phyloP scores from a whole-genome alignment of 2,113 vertebrate species.

The Sturnira hondurensis region DNA sequence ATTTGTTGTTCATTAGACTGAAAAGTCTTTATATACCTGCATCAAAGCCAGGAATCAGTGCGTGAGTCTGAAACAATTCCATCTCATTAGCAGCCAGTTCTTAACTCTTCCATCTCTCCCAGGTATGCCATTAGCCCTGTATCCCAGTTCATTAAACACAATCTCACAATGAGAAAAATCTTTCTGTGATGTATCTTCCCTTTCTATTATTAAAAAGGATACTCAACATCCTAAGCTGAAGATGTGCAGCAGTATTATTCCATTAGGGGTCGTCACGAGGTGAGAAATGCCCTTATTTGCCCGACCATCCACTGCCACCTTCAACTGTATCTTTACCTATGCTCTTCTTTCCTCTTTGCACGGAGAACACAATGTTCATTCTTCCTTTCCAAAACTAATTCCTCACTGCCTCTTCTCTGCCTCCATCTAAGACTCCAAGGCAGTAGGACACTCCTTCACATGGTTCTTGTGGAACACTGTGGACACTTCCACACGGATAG shows the following conservation, averaged over 20 bases:
- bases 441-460: background rate
- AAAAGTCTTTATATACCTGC: background rate
- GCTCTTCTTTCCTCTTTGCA: background rate
- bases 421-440: background rate
- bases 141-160: background rate
- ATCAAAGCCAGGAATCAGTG: background rate
- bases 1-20: background rate
- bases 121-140: background rate
- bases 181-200: background rate
- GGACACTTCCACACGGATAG: background rate
- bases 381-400: background rate
- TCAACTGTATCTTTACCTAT: background rate
- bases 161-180: background rate
- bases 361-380: background rate
- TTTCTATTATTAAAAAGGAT: background rate
- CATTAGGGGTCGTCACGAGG: background rate
- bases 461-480: background rate
- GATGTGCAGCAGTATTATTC: background rate
- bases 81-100: background rate
- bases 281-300: background rate
- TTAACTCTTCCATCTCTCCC: background rate
- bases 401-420: background rate
- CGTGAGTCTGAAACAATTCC: background rate
- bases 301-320: background rate
- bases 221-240: background rate